phyloP scores from a whole-genome alignment of 2,797 vertebrate species.

The Mallotus villosus region DNA sequence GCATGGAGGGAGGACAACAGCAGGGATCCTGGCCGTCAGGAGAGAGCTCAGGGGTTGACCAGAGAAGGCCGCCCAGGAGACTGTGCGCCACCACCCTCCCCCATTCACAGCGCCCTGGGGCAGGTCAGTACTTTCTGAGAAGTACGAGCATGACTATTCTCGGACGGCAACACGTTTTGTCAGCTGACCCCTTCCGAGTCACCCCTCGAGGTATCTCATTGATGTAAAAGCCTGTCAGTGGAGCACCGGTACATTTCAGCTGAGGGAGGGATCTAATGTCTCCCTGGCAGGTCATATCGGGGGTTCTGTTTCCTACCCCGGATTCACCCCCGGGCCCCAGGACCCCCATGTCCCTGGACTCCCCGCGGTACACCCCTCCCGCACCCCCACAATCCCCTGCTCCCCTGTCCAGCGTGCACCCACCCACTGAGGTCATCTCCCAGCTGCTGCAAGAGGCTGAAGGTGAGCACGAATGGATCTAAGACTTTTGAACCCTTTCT shows the following conservation, averaged over 20 bases:
- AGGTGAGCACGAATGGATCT: slow-evolving; percentile 61
- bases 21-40: slow-evolving; percentile 21
- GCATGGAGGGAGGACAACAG: slow-evolving; percentile 24
- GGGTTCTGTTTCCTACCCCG: slow-evolving; percentile 67
- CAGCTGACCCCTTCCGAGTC: neutral
- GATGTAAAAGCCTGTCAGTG: neutral
- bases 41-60: slow-evolving; percentile 33
- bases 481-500: too few species aligned
- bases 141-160: neutral
- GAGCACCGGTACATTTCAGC: neutral
- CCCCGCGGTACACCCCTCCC: slow-evolving; percentile 27
- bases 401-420: slow-evolving; percentile 29
- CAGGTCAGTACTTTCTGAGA: slow-evolving; percentile 59
- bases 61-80: slow-evolving; percentile 18
- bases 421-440: slow-evolving; percentile 68
- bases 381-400: slow-evolving; percentile 42
- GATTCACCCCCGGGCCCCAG: slow-evolving; percentile 47
- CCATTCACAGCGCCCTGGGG: slow-evolving; percentile 67
- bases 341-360: slow-evolving; percentile 11
- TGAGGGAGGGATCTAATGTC: slow-evolving; percentile 6
- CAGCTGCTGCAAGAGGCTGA: slow-evolving; percentile 78
- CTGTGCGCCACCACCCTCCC: slow-evolving; percentile 56
- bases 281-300: slow-evolving; percentile 72
- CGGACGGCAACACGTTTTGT: neutral
- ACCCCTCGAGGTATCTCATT: neutral